These are phyloP conservation scores for Limnephilus rhombicus DNA, from an alignment of 2,888 invertebrate genomes.

Conservation along the genomic window DNA sequence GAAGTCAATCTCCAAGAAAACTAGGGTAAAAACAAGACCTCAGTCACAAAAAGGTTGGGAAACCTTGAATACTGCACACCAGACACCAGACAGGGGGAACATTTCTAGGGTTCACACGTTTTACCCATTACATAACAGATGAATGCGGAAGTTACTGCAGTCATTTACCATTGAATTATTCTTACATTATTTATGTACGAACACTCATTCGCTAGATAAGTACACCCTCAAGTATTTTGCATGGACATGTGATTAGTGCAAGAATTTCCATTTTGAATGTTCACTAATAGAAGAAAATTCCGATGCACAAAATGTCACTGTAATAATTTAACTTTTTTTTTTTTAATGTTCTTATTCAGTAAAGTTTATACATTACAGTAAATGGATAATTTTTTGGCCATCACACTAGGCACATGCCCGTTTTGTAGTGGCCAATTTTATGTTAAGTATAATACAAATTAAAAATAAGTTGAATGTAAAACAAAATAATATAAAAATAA, in stretches of 20 bases:
- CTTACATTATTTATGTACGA: not conserved
- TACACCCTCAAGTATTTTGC: not conserved
- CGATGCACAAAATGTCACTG: too few species aligned
- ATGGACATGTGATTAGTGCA: not conserved
- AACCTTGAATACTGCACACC: not conserved
- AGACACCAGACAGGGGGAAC: not conserved
- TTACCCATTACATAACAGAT: not conserved
- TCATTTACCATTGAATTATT: not conserved
- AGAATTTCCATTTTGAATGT: not conserved
- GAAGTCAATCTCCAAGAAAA: too few species aligned
- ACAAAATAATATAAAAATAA: too few species aligned
- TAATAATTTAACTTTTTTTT: too few species aligned
- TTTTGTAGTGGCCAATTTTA: too few species aligned
- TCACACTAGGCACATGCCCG: too few species aligned
- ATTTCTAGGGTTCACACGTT: slow-evolving; percentile 5
- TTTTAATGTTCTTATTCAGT: too few species aligned
- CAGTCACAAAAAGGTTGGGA: not conserved
- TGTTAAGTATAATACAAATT: too few species aligned
- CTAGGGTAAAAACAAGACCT: too few species aligned
- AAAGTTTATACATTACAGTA: too few species aligned
- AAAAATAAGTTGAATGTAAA: too few species aligned
- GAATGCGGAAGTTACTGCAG: not conserved
- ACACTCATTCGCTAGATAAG: not conserved
- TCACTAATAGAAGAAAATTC: not conserved
- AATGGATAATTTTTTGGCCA: too few species aligned